Percentiles rank a stretch among this genome's conserved stretches.
Evolutionary conservation across 2,888 invertebrate species (phyloP).

Genomic region (Agriopis marginaria): DNA sequence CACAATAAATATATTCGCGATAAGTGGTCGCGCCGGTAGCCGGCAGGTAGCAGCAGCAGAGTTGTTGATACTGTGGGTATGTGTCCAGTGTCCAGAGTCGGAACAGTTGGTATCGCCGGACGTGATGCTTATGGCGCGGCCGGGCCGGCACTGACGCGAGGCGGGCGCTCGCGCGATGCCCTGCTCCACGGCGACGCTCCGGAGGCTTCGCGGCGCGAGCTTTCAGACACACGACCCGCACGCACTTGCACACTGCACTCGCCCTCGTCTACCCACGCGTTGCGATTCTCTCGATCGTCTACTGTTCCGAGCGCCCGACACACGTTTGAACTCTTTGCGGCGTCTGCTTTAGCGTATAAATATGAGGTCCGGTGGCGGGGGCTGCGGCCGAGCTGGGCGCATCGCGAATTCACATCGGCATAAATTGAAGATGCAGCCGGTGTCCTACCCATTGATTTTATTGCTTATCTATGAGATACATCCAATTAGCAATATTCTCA

Average conservation of each 20-base stretch:
- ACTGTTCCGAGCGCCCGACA: conserved; percentile 83
- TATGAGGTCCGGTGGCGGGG: conserved; percentile 85
- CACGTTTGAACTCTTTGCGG: conserved; percentile 85
- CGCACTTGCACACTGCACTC: conserved; percentile 86
- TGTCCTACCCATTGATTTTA: conserved; percentile 84
- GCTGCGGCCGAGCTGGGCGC: conserved; percentile 79
- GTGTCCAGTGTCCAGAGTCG: conserved; percentile 58
- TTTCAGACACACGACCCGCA: conserved; percentile 83
- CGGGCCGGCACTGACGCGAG: conserved; percentile 85
- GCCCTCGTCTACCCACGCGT: conserved; percentile 82
- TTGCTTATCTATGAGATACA: conserved; percentile 79
- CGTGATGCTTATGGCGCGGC: conserved; percentile 84
- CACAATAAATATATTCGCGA: conserved; percentile 65
- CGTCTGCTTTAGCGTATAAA: conserved; percentile 84
- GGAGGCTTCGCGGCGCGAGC: conserved; percentile 84
- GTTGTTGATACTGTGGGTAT: conserved; percentile 59
- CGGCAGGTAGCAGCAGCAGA: conserved; percentile 50
- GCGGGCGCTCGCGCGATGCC: conserved; percentile 57
- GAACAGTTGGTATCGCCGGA: conserved; percentile 60
- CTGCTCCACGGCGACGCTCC: conserved; percentile 55
- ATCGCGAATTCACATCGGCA: conserved; percentile 83
- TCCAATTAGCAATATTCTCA: conserved; percentile 81
- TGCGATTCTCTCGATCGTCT: conserved; percentile 84
- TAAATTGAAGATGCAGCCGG: conserved; percentile 83
- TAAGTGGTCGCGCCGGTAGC: conserved; percentile 64